phyloP scores from a whole-genome alignment of 92 coral and sea anemone genomes.

The Montipora capitata region DNA sequence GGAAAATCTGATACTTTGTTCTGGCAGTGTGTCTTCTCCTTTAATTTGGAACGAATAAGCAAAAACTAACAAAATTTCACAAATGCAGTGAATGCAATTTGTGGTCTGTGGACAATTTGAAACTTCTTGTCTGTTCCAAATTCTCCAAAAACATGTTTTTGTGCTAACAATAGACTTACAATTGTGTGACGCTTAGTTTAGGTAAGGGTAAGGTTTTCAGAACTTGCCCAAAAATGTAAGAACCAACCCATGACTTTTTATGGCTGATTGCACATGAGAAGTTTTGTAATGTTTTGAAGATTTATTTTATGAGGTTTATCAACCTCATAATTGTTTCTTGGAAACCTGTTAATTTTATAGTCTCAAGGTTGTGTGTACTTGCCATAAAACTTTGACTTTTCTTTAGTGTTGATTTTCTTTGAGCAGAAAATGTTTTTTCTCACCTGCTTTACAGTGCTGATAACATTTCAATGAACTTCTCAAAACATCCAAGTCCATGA shows the following conservation, averaged over 20 bases:
- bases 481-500: slow-evolving; percentile 30
- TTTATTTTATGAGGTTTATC: neutral
- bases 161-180: neutral
- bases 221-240: neutral
- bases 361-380: neutral
- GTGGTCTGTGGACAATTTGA: neutral
- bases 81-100: slow-evolving; percentile 4
- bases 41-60: slow-evolving; percentile 4
- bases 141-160: neutral
- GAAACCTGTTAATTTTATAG: neutral
- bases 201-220: neutral
- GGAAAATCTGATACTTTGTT: slow-evolving; percentile 25
- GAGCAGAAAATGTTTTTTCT: neutral
- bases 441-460: slow-evolving; percentile 53
- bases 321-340: neutral
- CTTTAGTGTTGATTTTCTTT: too few relatives aligned
- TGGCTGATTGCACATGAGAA: neutral
- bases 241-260: neutral
- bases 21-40: slow-evolving; percentile 21
- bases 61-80: slow-evolving; percentile 3
- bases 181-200: neutral
- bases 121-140: slow-evolving; percentile 19
- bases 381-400: neutral
- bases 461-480: slow-evolving; percentile 20
- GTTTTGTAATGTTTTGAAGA: neutral